Evolutionary conservation across 92 coral and sea anemone species (phyloP).

Genomic region (Phymanthus crucifer): DNA sequence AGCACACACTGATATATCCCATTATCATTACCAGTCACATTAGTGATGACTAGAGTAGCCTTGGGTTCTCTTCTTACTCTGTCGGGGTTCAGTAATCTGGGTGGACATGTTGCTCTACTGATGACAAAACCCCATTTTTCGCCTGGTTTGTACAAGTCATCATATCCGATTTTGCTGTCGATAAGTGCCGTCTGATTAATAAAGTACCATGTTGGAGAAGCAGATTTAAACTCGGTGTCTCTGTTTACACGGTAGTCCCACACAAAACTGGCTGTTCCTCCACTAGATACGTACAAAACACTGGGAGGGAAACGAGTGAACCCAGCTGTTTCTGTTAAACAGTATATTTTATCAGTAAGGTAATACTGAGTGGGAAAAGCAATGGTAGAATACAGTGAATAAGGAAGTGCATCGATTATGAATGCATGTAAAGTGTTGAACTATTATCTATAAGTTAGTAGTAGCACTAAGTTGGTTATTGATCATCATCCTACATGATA

Average conservation of each 20-base stretch:
- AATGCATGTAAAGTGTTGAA: no score
- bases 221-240: background rate
- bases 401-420: no score
- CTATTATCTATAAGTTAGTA: no score
- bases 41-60: background rate
- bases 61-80: background rate
- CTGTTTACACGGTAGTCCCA: conserved; percentile 7
- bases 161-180: background rate
- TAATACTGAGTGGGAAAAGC: no score
- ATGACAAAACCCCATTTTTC: background rate
- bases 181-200: background rate
- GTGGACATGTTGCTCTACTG: background rate
- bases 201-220: background rate
- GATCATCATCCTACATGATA: no score
- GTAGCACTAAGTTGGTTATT: no score
- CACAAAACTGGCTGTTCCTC: conserved; percentile 20
- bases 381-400: no score
- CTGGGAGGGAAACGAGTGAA: conserved; percentile 15
- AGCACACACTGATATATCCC: background rate
- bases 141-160: background rate
- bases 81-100: background rate
- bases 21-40: background rate
- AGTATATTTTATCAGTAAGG: no score
- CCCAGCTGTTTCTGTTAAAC: background rate
- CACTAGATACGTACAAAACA: conserved; percentile 3